A percentile compares a stretch with the other conserved stretches of the same genome.
phyloP scores from a whole-genome alignment of 1,140 invertebrate species.

The Pteromalus puparum region DNA sequence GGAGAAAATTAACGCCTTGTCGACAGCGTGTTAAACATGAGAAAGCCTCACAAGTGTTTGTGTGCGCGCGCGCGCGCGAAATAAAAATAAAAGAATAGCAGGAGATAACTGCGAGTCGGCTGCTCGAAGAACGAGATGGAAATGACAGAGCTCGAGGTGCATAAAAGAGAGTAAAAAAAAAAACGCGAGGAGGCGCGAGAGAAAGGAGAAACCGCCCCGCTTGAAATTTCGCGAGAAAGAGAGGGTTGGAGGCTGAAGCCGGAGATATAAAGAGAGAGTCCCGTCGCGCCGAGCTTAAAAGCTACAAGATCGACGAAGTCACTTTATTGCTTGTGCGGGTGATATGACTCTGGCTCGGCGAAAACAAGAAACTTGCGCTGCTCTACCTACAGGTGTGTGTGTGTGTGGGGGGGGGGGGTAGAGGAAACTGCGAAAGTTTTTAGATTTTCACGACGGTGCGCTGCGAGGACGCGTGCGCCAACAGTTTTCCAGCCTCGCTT shows the following conservation, averaged over 20 bases:
- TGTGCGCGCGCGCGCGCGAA: not conserved
- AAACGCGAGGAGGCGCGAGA: not conserved
- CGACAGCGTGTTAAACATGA: constrained; percentile 50
- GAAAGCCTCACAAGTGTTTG: constrained; percentile 25
- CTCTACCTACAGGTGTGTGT: not conserved
- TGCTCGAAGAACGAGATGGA: constrained; percentile 50
- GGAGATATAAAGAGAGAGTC: not conserved
- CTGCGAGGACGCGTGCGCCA: not conserved
- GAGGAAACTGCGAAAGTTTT: constrained; percentile 40
- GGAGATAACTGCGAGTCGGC: constrained; percentile 20
- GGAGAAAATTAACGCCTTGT: constrained; percentile 54
- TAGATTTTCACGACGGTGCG: constrained; percentile 36
- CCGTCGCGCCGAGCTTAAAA: constrained; percentile 23
- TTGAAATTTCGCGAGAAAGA: constrained; percentile 28
- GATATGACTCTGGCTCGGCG: not conserved
- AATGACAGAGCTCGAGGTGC: constrained; percentile 41
- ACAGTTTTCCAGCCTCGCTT: constrained; percentile 5
- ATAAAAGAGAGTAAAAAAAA: constrained; percentile 44
- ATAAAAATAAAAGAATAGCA: constrained; percentile 27
- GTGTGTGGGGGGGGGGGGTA: not conserved
- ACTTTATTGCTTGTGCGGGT: constrained; percentile 10
- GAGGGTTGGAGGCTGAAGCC: not conserved
- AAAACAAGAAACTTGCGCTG: not conserved
- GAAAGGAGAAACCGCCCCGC: constrained; percentile 18
- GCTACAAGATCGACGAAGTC: constrained; percentile 36